Conservation (phyloP, 2,113 vertebrate species). For the Stigmatopora nigra region DNA sequence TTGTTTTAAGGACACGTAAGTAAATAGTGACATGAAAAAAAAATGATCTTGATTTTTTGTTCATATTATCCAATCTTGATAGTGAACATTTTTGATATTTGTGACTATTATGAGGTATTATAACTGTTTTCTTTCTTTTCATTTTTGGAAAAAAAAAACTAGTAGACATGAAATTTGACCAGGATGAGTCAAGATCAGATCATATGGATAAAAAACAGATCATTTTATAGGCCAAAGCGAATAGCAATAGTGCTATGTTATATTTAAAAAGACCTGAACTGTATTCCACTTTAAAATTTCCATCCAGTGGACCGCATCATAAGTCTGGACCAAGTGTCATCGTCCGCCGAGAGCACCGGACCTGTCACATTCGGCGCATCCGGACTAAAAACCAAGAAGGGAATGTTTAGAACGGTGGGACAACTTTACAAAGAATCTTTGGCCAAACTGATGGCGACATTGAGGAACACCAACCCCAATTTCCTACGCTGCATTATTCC, state of each 20-base stretch:
- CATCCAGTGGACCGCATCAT: slow-evolving; percentile 82
- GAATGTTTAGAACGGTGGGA: slow-evolving; percentile 88
- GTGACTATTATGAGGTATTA: too few species aligned
- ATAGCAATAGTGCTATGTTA: too few species aligned
- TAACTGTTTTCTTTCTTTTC: too few species aligned
- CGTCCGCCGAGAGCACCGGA: slow-evolving; percentile 71
- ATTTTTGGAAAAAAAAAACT: too few species aligned
- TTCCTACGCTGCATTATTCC: slow-evolving; percentile 88
- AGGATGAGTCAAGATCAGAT: too few species aligned
- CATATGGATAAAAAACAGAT: too few species aligned
- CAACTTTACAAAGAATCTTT: slow-evolving; percentile 90
- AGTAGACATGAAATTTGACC: too few species aligned
- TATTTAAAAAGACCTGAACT: not conserved
- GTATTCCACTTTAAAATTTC: not conserved
- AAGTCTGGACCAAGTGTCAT: slow-evolving; percentile 80
- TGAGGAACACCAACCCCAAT: slow-evolving; percentile 89
- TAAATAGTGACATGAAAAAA: not conserved
- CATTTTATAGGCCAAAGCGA: too few species aligned
- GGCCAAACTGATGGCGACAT: slow-evolving; percentile 85
- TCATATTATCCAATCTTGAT: too few species aligned
- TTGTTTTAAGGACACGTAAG: not conserved
- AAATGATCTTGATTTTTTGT: too few species aligned
- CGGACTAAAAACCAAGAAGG: slow-evolving; percentile 80
- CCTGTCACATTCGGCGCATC: slow-evolving; percentile 70
- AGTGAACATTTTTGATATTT: too few species aligned